Conservation (phyloP, 2,888 invertebrate species). For the Tetranychus piercei region DNA sequence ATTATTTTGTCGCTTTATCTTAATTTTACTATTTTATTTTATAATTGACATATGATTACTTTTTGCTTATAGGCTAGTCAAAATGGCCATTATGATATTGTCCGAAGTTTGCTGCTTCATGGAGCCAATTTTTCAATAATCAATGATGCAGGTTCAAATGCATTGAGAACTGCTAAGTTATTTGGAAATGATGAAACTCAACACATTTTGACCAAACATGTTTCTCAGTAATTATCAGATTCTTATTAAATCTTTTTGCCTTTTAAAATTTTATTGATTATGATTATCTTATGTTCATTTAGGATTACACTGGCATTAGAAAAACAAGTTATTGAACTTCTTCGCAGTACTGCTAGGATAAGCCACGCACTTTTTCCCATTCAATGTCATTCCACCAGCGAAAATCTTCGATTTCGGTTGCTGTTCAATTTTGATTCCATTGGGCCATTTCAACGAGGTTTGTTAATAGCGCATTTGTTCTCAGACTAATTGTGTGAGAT, state of each 20-base stretch:
- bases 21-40: neutral
- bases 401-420: constrained; percentile 23
- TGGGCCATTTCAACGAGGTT: constrained; percentile 29
- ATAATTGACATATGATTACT: neutral
- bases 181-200: constrained; percentile 28
- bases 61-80: constrained; percentile 29
- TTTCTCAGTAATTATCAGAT: constrained; percentile 28
- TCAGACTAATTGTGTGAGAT: neutral
- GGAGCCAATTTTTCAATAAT: constrained; percentile 31
- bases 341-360: constrained; percentile 32
- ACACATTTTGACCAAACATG: constrained; percentile 30
- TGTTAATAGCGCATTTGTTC: constrained; percentile 21
- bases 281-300: constrained; percentile 18
- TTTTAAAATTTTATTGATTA: neutral
- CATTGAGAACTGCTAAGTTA: constrained; percentile 30
- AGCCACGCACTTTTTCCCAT: constrained; percentile 32
- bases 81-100: constrained; percentile 30
- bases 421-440: constrained; percentile 8
- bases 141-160: constrained; percentile 29
- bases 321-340: constrained; percentile 30
- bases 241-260: neutral
- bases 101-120: constrained; percentile 30
- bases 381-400: constrained; percentile 33
- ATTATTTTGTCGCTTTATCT: neutral
- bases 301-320: constrained; percentile 32